Evolutionary conservation across 2,797 vertebrate genomes (phyloP), one percentile per base, ranked within the genome.

Genomic region (Sphenopsis melanotis): DNA sequence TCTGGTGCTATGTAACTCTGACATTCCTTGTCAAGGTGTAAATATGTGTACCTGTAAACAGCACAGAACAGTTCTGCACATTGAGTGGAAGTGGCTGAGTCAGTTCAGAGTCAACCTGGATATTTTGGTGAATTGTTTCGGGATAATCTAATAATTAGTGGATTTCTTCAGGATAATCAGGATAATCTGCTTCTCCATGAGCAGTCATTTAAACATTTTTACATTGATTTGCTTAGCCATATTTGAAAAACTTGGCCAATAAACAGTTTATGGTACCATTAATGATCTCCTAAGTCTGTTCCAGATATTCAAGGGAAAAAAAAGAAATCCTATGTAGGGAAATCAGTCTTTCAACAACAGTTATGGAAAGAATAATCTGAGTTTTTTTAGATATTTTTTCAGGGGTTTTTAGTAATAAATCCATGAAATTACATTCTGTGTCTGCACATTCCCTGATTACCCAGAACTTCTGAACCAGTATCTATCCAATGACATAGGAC

Each of bases 71-170:
- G 11, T 36, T 37, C 17, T 29, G 24, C 53, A 21, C 16, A 8
- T 12, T 0, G 0, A 53, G 10, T 71, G 17, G 12, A 75, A 71
- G 12, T 26, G 17, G 10, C 37, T n/a, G 41, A 74, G 47, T 56
- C 86, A 32, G 24, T 46, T 83, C 64, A 64, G 11, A 83, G 36
- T n/a, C 9, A 39, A 8, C 49, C n/a, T 50, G 37, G 37, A 44
- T 8, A 39, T 46, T 46, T 56, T 49, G 52, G 13, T n/a, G 59
- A 68, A 61, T 26, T 49, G 21, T 81, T 64, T 23, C 21, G 64
- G 27, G 12, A 41, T 66, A 60, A 83, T 70, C 49, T 70, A 3
- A 53, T 49, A 65, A 55, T 41, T 32, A 66, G 8, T 49, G 65
- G 56, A 37, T 21, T 63, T 69, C 72, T 75, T 19, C 29, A 76